Evolutionary conservation across 2,797 vertebrate genomes (phyloP).

Genomic region (Syndactyla subalaris): DNA sequence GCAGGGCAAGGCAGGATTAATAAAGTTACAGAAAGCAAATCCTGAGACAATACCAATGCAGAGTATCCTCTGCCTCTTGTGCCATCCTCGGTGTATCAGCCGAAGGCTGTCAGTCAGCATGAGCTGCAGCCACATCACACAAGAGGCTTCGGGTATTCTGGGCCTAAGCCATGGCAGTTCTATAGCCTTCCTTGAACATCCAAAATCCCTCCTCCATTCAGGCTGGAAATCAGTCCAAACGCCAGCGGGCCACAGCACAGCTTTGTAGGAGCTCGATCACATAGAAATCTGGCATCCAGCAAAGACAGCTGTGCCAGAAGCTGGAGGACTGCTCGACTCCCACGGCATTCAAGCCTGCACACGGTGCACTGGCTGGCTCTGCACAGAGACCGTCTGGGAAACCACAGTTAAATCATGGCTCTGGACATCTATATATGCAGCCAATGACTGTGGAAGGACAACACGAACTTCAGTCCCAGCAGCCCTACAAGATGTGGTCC

Average conservation of each 20-base stretch:
- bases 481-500: neutral
- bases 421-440: neutral
- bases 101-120: neutral
- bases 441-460: neutral
- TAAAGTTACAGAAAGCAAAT: neutral
- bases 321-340: neutral
- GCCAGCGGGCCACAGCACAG: neutral
- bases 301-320: conserved; percentile 1
- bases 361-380: neutral
- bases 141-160: neutral
- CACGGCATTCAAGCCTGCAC: conserved; percentile 20
- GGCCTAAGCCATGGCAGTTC: neutral
- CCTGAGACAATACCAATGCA: neutral
- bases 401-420: neutral
- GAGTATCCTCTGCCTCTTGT: neutral
- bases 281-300: neutral
- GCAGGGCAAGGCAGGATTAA: conserved; percentile 16
- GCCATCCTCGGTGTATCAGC: neutral
- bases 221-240: neutral
- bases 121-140: neutral
- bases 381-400: neutral
- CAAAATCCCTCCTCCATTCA: neutral
- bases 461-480: neutral
- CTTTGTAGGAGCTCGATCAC: neutral
- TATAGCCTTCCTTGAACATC: neutral